A percentile compares a stretch with the other conserved stretches of the same genome.
These are phyloP conservation scores for Anticlea derivata DNA, from an alignment of 2,888 invertebrate species.

Conservation along the genomic window DNA sequence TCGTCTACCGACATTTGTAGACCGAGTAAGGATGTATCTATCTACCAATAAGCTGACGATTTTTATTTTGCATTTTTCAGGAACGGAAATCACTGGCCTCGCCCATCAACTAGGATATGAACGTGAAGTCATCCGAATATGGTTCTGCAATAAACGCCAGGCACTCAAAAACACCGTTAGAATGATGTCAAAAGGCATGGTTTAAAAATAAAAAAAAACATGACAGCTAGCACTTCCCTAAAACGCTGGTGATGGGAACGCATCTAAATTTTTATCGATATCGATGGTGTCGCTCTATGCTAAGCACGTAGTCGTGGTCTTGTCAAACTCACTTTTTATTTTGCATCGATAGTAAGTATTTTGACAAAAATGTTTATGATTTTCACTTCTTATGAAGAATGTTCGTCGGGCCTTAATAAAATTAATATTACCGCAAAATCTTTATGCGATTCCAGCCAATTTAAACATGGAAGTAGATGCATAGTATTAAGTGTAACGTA, in stretches of 20 bases:
- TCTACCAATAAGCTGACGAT: too few species aligned
- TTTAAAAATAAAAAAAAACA: constrained; percentile 64
- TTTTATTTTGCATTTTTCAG: constrained; percentile 80
- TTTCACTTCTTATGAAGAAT: constrained; percentile 45
- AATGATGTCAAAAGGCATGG: constrained; percentile 95
- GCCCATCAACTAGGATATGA: constrained; percentile 98
- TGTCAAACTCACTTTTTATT: constrained; percentile 52
- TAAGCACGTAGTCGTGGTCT: constrained; percentile 58
- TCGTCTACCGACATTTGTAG: too few species aligned
- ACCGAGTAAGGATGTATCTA: too few species aligned
- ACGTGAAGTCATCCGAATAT: constrained; percentile 98
- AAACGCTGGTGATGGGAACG: constrained; percentile 47
- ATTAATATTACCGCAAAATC: constrained; percentile 54
- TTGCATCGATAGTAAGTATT: constrained; percentile 61
- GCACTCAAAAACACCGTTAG: constrained; percentile 98
- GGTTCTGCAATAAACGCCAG: constrained; percentile 99
- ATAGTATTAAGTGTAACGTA: constrained; percentile 65
- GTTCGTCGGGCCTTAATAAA: constrained; percentile 58
- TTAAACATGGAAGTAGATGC: constrained; percentile 59
- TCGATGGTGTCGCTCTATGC: constrained; percentile 50
- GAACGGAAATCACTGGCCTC: constrained; percentile 97
- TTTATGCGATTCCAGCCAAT: constrained; percentile 76
- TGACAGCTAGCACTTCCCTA: constrained; percentile 33
- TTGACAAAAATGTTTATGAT: constrained; percentile 37
- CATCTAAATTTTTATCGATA: constrained; percentile 46